phyloP scores from a whole-genome alignment of 2,113 vertebrate genomes.

The Microtus ochrogaster region DNA sequence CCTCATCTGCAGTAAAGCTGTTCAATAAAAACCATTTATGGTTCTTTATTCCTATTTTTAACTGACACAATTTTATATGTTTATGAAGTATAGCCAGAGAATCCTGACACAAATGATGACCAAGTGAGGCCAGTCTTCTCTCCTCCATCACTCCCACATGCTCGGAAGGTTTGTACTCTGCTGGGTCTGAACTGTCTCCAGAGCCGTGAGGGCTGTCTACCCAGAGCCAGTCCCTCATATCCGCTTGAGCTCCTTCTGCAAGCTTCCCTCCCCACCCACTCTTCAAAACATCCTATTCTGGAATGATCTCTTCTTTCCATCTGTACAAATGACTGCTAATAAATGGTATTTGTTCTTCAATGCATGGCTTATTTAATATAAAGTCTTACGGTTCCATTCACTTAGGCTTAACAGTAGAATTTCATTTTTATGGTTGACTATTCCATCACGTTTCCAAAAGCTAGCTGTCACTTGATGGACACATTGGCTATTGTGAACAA shows the following conservation, averaged over 20 bases:
- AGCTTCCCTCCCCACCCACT: neutral
- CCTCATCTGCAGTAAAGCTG: neutral
- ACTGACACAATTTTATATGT: neutral
- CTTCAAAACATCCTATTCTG: neutral
- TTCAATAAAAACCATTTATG: neutral
- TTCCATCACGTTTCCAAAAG: neutral
- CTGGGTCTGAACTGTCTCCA: neutral
- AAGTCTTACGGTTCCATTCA: neutral
- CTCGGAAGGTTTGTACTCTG: neutral
- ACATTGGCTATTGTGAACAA: neutral
- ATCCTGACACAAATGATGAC: neutral
- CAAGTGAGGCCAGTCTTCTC: neutral
- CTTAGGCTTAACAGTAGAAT: neutral
- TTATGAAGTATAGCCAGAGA: neutral
- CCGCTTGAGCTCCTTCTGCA: neutral
- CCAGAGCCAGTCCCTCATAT: neutral
- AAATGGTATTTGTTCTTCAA: neutral
- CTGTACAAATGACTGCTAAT: neutral
- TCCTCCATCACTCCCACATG: neutral
- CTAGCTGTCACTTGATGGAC: neutral
- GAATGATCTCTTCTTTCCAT: neutral
- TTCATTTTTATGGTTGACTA: neutral
- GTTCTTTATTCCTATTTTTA: neutral
- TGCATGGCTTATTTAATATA: neutral
- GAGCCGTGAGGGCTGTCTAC: neutral